Evolutionary conservation across 2,888 invertebrate genomes (phyloP), one percentile per base, ranked within the genome.

Genomic region (Eulithis prunata): DNA sequence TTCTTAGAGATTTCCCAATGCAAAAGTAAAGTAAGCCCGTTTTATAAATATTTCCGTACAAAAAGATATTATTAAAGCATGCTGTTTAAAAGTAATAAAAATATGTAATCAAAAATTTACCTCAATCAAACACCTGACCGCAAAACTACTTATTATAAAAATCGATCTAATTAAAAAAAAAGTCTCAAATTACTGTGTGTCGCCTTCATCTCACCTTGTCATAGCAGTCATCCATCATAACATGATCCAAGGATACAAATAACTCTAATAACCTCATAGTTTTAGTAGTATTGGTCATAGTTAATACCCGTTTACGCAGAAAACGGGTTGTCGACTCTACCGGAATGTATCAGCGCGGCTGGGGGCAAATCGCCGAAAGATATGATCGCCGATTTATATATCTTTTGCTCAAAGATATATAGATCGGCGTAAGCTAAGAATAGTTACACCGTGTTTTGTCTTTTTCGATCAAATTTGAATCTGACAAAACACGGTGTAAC

Each of bases 161-260:
- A 73, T 57, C 11, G n/a, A 62, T 64, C 51, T 67, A 66, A 60
- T 60, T 59, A 61, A 66, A 69, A 66, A 69, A 52, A 65, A 47
- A 7, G 52, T 72, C 63, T 75, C 70, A 55, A 45, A 63, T 75
- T 70, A 68, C 71, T 36, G 32, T 49, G 49, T 55, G 57, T 70
- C 67, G 60, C 69, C 72, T 72, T 74, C 66, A 64, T 62, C 53
- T 71, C 54, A 71, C 73, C 72, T 74, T 71, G 70, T 65, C 65
- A 60, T 54, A 49, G 54, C 21, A 28, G 11, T 21, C 43, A 41
- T 57, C 71, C 66, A 69, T 62, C 62, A 55, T 69, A 61, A 53
- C 52, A 36, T 61, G 58, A 65, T 65, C 69, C 62, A 62, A n/a
- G 47, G 51, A 54, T 67, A 51, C 55, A 64, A 61, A 59, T 46